A percentile compares a stretch with the other conserved stretches of the same genome.
These are phyloP conservation scores for Andrena fulva DNA, from an alignment of 2,888 invertebrate species.

Conservation along the genomic window DNA sequence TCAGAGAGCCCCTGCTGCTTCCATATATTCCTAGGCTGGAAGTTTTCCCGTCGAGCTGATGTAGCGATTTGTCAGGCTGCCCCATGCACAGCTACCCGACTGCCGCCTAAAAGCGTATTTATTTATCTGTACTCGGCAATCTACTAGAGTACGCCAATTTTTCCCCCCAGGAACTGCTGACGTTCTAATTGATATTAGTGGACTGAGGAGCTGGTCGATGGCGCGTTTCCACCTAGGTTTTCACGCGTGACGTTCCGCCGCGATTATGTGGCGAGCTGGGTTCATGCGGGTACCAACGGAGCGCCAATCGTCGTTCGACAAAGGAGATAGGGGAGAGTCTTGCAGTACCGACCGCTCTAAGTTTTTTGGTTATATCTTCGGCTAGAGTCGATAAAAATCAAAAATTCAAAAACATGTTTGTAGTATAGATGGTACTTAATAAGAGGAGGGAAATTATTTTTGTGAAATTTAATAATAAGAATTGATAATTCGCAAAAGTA, in stretches of 20 bases:
- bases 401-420: too few relatives aligned
- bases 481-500: too few relatives aligned
- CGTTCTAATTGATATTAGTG: constrained; percentile 41
- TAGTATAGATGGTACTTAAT: too few relatives aligned
- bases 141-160: not conserved
- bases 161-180: not conserved
- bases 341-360: too few relatives aligned
- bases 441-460: too few relatives aligned
- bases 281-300: not conserved
- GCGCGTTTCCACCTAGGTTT: not conserved
- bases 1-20: constrained; percentile 26
- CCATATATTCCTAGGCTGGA: constrained; percentile 29
- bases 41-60: constrained; percentile 30
- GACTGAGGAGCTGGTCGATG: not conserved
- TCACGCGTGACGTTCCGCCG: not conserved
- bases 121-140: constrained; percentile 21
- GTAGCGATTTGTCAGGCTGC: constrained; percentile 46
- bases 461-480: too few relatives aligned
- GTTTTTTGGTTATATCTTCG: too few relatives aligned
- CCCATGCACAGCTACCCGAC: not conserved
- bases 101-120: constrained; percentile 17
- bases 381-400: too few relatives aligned
- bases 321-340: too few relatives aligned
- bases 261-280: not conserved
- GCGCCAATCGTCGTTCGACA: not conserved